Base-by-base conservation (phyloP, 2,888 invertebrate species). In the Meta bourneti region DNA sequence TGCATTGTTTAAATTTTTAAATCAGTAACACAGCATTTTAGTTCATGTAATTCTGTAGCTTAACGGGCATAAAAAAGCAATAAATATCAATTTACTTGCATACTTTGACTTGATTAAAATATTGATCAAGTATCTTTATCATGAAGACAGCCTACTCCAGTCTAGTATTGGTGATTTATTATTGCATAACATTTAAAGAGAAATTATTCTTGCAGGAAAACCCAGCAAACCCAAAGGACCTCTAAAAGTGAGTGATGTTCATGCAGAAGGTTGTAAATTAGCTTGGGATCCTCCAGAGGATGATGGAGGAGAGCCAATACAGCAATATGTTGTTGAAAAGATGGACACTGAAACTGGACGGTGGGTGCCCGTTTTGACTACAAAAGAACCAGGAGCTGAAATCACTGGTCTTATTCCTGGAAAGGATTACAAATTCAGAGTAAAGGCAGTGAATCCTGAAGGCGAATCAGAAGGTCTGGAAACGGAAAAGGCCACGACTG, bases 231-330 rank as follows among this genome's bases (percentile, higher is more conserved):
- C 99, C 0, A 98, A 98, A 95, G 99, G 99, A 93, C 99, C 99
- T 4, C 95, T 99, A 87, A 97, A 98, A 95, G 98, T 99, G 72
- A 97, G 97, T 0, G 98, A 98, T 95, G 97, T 99, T 0, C 98
- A 97, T 93, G 97, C 98, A 5, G 98, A 99, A 95, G 97, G 98
- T 84, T 98, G 98, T 95, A 98, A 98, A 94, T 96, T 99, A 34
- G 97, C 98, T 95, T 99, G 99, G 99, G 97, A 98, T 93, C 97
- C 98, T 82, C 99, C 99, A 6, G 98, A 98, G 95, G 99, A 99
- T 95, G 99, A 99, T 94, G 99, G 99, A 71, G 99, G 99, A 20
- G 97, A 97, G 94, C 99, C 99, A 0, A 96, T 99, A 61, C 98
- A 98, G 93, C 97, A 97, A 94, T 99, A 99, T 95, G 96, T 99